Percentiles rank a stretch among this genome's conserved stretches.
phyloP scores from a whole-genome alignment of 2,888 invertebrate genomes.

The Drosophila anomalata region DNA sequence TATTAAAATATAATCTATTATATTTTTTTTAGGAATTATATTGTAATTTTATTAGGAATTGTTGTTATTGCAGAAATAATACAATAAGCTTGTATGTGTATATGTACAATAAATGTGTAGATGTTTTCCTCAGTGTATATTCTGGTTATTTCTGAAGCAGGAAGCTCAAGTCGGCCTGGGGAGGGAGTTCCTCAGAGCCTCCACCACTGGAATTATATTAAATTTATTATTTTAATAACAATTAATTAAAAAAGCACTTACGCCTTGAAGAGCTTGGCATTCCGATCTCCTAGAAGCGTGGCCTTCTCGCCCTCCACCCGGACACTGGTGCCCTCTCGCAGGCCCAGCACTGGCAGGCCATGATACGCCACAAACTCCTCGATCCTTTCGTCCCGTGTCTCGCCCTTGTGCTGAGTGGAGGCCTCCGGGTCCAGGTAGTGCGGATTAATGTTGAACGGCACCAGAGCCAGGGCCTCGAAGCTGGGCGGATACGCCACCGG shows the following conservation, averaged over 20 bases:
- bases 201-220: slow-evolving; percentile 83
- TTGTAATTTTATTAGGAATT: slow-evolving; percentile 28
- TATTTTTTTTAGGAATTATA: slow-evolving; percentile 23
- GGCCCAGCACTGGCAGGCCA: slow-evolving; percentile 87
- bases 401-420: slow-evolving; percentile 88
- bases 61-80: slow-evolving; percentile 43
- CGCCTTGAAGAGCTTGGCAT: slow-evolving; percentile 88
- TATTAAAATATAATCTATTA: slow-evolving; percentile 5
- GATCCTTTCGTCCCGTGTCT: slow-evolving; percentile 91
- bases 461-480: slow-evolving; percentile 88
- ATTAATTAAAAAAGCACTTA: slow-evolving; percentile 82
- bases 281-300: slow-evolving; percentile 86
- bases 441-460: slow-evolving; percentile 94
- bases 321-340: slow-evolving; percentile 89
- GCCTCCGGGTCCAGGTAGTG: slow-evolving; percentile 89
- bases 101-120: slow-evolving; percentile 33
- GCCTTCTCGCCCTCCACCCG: slow-evolving; percentile 86
- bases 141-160: slow-evolving; percentile 70
- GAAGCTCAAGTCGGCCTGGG: slow-evolving; percentile 87
- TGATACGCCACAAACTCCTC: slow-evolving; percentile 87
- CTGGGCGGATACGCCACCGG: slow-evolving; percentile 91
- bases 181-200: slow-evolving; percentile 85
- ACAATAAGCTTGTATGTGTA: slow-evolving; percentile 19
- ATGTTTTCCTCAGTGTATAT: slow-evolving; percentile 10
- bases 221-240: neutral